phyloP scores from a whole-genome alignment of 2,113 vertebrate species.

The Gambusia holbrooki region DNA sequence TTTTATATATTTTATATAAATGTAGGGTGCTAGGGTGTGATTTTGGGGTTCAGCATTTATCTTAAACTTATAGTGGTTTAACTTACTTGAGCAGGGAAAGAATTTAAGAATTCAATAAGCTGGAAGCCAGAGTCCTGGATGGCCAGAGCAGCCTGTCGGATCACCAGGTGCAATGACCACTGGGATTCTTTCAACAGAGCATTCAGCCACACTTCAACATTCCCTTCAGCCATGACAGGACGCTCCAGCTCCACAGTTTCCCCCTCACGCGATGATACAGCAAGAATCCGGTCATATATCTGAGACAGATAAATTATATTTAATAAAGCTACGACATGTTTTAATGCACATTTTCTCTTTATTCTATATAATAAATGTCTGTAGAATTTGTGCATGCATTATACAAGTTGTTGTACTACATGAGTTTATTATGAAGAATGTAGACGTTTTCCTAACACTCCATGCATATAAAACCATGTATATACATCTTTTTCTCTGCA shows the following conservation, averaged over 20 bases:
- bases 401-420: background rate
- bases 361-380: background rate
- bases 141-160: conserved; percentile 85
- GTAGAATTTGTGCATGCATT: background rate
- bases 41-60: background rate
- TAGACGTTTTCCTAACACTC: no score
- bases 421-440: no score
- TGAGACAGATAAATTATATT: conserved; percentile 42
- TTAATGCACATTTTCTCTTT: background rate
- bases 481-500: no score
- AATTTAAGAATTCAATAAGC: conserved; percentile 89
- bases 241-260: conserved; percentile 88
- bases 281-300: conserved; percentile 92
- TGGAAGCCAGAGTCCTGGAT: conserved; percentile 89
- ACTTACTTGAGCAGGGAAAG: conserved; percentile 90
- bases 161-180: conserved; percentile 88
- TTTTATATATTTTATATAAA: background rate
- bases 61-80: background rate
- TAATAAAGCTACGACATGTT: background rate
- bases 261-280: conserved; percentile 89
- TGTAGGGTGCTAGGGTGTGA: background rate
- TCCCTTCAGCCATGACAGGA: conserved; percentile 91
- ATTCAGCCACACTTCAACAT: conserved; percentile 95
- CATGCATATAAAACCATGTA: no score
- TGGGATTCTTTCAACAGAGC: conserved; percentile 91